These are phyloP conservation scores for Otis tarda DNA, from an alignment of 2,113 vertebrate genomes.

Conservation along the genomic window DNA sequence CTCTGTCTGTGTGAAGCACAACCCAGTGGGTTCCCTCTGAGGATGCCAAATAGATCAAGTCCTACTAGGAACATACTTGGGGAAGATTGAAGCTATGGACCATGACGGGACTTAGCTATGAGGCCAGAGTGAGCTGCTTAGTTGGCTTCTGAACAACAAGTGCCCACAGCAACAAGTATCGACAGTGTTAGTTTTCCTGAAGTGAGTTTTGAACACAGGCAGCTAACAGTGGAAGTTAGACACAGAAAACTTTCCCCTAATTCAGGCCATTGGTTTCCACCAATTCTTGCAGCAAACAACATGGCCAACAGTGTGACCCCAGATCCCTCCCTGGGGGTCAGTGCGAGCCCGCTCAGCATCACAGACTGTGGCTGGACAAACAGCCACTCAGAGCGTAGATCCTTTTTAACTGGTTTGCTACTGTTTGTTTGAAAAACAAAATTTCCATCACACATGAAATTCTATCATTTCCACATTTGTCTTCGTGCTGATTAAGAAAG, in stretches of 20 bases:
- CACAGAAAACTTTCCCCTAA: neutral
- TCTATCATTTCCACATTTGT: neutral
- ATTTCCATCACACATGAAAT: neutral
- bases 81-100: neutral
- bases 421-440: neutral
- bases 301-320: neutral
- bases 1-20: neutral
- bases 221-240: neutral
- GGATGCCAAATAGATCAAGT: neutral
- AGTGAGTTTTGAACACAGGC: neutral
- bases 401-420: neutral
- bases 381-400: neutral
- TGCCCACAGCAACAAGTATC: neutral
- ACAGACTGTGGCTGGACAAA: neutral
- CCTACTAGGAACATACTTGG: neutral
- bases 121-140: neutral
- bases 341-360: neutral
- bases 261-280: neutral
- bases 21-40: neutral
- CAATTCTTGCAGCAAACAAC: neutral
- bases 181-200: neutral
- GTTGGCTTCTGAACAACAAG: neutral
- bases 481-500: neutral
- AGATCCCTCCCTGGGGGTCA: neutral
- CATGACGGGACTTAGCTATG: neutral